Evolutionary conservation across 2,888 invertebrate genomes (phyloP), one percentile per base, ranked within the genome.

Genomic region (Craniophora ligustri): DNA sequence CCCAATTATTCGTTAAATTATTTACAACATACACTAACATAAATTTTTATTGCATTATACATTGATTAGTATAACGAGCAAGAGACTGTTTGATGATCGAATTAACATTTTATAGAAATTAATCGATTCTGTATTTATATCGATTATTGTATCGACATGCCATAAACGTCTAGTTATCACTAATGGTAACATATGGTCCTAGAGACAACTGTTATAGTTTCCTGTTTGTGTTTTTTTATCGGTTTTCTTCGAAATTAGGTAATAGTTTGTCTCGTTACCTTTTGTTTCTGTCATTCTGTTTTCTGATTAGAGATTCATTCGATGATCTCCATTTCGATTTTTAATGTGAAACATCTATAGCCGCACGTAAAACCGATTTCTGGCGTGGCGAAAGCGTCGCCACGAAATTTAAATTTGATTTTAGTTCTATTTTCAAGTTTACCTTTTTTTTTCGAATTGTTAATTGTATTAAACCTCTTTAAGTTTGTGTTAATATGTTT

Each of bases 101-200:
- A 88, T 91, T 91, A 89, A 89, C 88, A 90, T 90, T 89, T 81
- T 87, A 87, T 86, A 85, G 85, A 88, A 89, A 92, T 89, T 91
- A 91, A 91, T 91, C 91, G 92, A 91, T 91, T 89, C 81, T 78
- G 77, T 82, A 84, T 81, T 76, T 82, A 84, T 82, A 81, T 82
- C 85, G 86, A 86, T 88, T 85, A 82, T 83, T 80, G 83, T 84
- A 84, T 82, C 82, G 68, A 80, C 85, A 73, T 75, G 83, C 48
- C 48, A 70, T 92, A 92, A 92, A 92, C 61, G 87, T 89, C 90
- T 90, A 86, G 91, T 92, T 90, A 92, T 81, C 74, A 57, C 81
- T 89, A 89, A 91, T 88, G 83, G 88, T 88, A 89, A 91, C 91
- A 89, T 91, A 91, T 89, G 91, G 88, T 47, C 66, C 67, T 76